Evolutionary conservation across 2,888 invertebrate genomes (phyloP).

Genomic region (Scaptomyza flava): DNA sequence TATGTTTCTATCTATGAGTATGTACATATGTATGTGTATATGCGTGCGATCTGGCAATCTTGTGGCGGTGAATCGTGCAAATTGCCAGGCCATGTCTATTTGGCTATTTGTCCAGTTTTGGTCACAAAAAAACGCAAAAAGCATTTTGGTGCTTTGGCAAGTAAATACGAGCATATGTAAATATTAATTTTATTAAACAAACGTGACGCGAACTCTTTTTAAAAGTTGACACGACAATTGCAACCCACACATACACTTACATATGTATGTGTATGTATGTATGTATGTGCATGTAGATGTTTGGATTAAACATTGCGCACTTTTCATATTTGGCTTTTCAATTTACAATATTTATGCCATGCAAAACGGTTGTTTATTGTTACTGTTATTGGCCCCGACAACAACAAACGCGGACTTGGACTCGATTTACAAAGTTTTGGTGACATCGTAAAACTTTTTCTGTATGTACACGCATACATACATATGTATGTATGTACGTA

Average conservation of each 20-base stretch:
- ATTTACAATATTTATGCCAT: conserved; percentile 64
- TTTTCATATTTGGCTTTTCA: conserved; percentile 65
- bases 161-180: conserved; percentile 76
- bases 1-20: background rate
- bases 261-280: background rate
- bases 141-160: conserved; percentile 39
- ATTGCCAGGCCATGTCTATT: conserved; percentile 62
- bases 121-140: conserved; percentile 29
- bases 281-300: background rate
- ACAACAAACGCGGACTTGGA: conserved; percentile 24
- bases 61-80: conserved; percentile 62
- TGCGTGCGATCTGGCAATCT: conserved; percentile 29
- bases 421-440: conserved; percentile 24
- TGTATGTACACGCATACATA: background rate
- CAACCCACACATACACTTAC: conserved; percentile 30
- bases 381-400: conserved; percentile 37
- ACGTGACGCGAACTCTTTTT: conserved; percentile 64
- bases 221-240: conserved; percentile 59
- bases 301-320: conserved; percentile 45
- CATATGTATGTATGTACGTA: background rate
- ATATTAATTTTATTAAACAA: conserved; percentile 78
- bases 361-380: conserved; percentile 49
- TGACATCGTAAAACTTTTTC: conserved; percentile 23
- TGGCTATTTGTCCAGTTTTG: conserved; percentile 73
- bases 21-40: conserved; percentile 2